Conservation (phyloP, 2,888 invertebrate species). For the Iselma pallidipennis region DNA sequence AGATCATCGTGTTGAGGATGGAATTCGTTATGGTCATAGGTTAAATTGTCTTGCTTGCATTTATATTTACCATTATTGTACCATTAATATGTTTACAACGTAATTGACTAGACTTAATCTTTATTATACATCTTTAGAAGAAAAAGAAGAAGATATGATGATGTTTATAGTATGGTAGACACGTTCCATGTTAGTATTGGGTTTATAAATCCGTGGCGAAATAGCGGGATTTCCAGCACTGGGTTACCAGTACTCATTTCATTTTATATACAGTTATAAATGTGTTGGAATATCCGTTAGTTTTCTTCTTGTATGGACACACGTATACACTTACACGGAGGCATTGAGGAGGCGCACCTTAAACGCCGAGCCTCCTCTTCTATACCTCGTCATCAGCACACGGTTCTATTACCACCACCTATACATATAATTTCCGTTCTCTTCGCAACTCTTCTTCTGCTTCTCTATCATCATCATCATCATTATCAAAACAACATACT, state of each 20-base stretch:
- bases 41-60: slow-evolving; percentile 4
- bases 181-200: slow-evolving; percentile 9
- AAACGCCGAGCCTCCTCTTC: slow-evolving; percentile 19
- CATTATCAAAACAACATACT: background rate
- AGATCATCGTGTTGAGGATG: too few species aligned
- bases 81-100: too few species aligned
- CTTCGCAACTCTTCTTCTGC: background rate
- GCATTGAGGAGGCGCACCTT: slow-evolving; percentile 21
- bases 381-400: slow-evolving; percentile 10
- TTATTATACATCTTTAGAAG: too few species aligned
- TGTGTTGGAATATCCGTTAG: slow-evolving; percentile 33
- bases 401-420: background rate
- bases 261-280: slow-evolving; percentile 30
- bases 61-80: slow-evolving; percentile 6
- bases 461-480: background rate
- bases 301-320: slow-evolving; percentile 11
- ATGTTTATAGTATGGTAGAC: slow-evolving; percentile 16
- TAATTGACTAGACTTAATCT: slow-evolving; percentile 7
- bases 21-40: slow-evolving; percentile 16
- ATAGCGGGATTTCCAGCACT: slow-evolving; percentile 43
- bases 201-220: slow-evolving; percentile 21
- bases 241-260: slow-evolving; percentile 41
- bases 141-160: too few species aligned
- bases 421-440: background rate
- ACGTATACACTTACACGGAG: background rate